Conservation (phyloP, 2,797 vertebrate species). For the Siniperca undulata region DNA sequence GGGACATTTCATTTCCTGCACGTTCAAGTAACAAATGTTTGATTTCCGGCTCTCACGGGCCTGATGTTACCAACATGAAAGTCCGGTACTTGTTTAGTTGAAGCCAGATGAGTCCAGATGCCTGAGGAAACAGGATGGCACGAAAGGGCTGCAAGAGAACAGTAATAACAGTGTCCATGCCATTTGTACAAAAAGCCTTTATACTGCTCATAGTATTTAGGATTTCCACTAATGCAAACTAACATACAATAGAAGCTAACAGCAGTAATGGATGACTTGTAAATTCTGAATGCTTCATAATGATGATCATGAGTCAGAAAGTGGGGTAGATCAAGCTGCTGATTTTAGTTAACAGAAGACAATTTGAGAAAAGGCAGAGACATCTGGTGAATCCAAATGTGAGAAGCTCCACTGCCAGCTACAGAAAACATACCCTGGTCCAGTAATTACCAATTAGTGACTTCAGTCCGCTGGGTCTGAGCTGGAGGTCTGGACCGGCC, state of each 20-base stretch:
- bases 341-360: too few species aligned
- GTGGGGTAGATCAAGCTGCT: too few species aligned
- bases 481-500: not conserved
- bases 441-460: not conserved
- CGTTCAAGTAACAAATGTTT: not conserved
- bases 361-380: not conserved
- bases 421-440: not conserved
- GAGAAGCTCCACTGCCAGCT: not conserved
- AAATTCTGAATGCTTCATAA: not conserved
- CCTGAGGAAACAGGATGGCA: not conserved
- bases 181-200: not conserved
- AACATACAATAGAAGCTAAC: too few species aligned
- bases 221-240: not conserved
- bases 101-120: too few species aligned
- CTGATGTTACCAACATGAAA: not conserved
- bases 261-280: fast-evolving
- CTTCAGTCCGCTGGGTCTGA: not conserved
- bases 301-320: not conserved
- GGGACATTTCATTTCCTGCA: constrained; percentile 43
- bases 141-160: not conserved
- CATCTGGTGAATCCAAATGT: not conserved
- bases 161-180: too few species aligned
- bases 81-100: not conserved
- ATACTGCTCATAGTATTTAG: not conserved
- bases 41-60: not conserved